Base-by-base conservation (phyloP, 1,140 invertebrate species). In the Drosophila takahashii region DNA sequence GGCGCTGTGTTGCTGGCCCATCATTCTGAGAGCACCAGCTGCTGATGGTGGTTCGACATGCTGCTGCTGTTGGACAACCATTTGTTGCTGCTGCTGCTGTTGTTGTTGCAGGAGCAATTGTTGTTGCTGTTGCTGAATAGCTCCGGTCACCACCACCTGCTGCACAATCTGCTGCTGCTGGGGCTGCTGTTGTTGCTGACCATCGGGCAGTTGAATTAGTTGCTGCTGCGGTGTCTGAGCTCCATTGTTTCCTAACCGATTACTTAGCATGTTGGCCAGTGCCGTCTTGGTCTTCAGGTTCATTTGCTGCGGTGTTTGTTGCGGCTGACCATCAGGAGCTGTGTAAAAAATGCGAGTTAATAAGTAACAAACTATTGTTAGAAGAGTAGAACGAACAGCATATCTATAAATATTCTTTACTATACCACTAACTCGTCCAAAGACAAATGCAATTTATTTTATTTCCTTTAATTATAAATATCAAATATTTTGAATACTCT, bases 221-320 rank as follows among this genome's bases (percentile, higher is more conserved):
- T 61, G 95, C 95, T 44, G 94, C 93, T 91, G 77, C 42, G 48
- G 91, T 69, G 66, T 81, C 69, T 85, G 81, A 1, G 70, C 78
- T n/a, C 91, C 84, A 74, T 94, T 92, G 37, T 94, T 94, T 91
- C 97, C 96, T 34, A 98, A 93, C 44, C 98, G 94, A 89, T 96
- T 98, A 77, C 96, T 98, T 48, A 99, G 93, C 96, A 99, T 97
- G 92, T 98, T 98, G 7, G 98, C 98, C 18, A 99, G 93, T 0
- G 98, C 98, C 1, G 98, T 98, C 94, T 99, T 99, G 6, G 98
- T 98, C 92, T 98, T 98, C 0, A 97, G 95, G 90, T 97, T 98
- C 34, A 98, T 92, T 52, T 91, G 92, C 64, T 92, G 92, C 18
- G 84, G 90, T 5, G 85, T 79, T 54, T 92, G 92, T 54, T 86